Base-by-base conservation (phyloP, 1,140 invertebrate species). In the Dendroctonus ponderosae region DNA sequence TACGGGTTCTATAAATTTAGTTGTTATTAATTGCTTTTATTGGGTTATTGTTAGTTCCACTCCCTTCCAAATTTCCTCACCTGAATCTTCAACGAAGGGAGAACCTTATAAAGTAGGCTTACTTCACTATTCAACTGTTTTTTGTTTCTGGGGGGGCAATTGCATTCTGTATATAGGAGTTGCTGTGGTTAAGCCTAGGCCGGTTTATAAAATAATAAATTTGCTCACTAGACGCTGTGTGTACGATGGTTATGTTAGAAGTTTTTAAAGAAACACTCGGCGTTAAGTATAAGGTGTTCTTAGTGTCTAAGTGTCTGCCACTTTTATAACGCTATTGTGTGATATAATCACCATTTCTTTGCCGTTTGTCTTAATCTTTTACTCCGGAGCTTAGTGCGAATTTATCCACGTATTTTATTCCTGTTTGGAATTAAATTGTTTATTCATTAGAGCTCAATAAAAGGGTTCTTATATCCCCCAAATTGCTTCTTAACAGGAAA, bases 251-350 rank as follows among this genome's bases (percentile, higher is more conserved):
- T 56, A 70, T 85, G 15, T 81, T 81, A 67, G 79, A 81, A 70
- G 68, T 85, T 5, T 82, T 81, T 70, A 80, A 79, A 71, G 79
- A 79, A 72, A 80, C 78, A 75, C 76, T 83, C 15, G 78, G 80
- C 76, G 79, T 83, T 66, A 79, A 81, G 62, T 86, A 85, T 69
- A 84, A 83, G 76, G 82, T 80, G 74, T 80, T 78, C 65, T 71
- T 85, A 41, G 76, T 82, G 59, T 87, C 85, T 0, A 85, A 85
- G 79, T n/a, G n/a, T n/a, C n/a, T n/a, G 84, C 84, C 26, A 84
- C 82, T 57, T 68, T 86, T 39, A 84, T 87, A 73, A 80, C 82
- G 41, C 37, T 83, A 5, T 60, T 82, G 7, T 81, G 79, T 42
- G 79, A 76, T 6, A 11, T 80, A 39, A 67, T 84, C n/a, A 79